Evolutionary conservation across 1,140 invertebrate species (phyloP).

Genomic region (Platyscapa corneri): DNA sequence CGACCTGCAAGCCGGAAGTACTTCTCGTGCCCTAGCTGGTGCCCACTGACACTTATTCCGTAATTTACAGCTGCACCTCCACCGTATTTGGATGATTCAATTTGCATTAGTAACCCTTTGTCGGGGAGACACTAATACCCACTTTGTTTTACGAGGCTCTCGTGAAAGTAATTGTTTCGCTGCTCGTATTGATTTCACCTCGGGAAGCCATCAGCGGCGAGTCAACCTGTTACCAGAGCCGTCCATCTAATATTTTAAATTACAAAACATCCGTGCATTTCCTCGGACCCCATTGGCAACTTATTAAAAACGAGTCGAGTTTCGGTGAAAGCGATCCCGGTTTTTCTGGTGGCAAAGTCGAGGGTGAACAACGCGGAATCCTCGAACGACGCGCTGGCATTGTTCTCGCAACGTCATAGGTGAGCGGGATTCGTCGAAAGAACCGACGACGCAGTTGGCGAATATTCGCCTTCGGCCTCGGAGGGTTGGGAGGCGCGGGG

Average conservation of each 20-base stretch:
- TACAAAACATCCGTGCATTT: neutral
- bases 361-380: too few species aligned
- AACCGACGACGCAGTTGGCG: neutral
- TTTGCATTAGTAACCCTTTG: constrained; percentile 22
- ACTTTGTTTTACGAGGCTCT: neutral
- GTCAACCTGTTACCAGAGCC: neutral
- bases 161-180: neutral
- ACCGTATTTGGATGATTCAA: constrained; percentile 4
- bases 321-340: too few species aligned
- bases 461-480: neutral
- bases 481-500: neutral
- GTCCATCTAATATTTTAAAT: neutral
- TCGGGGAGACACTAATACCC: neutral
- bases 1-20: constrained; percentile 1
- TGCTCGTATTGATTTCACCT: neutral
- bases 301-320: too few species aligned
- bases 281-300: too few species aligned
- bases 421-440: neutral
- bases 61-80: constrained; percentile 24
- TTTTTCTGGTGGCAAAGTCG: too few species aligned
- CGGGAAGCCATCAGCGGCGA: neutral
- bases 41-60: neutral
- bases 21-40: neutral
- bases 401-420: neutral
- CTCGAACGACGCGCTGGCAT: too few species aligned